Evolutionary conservation across 2,888 invertebrate species (phyloP).

Genomic region (Microdon myrmicae): DNA sequence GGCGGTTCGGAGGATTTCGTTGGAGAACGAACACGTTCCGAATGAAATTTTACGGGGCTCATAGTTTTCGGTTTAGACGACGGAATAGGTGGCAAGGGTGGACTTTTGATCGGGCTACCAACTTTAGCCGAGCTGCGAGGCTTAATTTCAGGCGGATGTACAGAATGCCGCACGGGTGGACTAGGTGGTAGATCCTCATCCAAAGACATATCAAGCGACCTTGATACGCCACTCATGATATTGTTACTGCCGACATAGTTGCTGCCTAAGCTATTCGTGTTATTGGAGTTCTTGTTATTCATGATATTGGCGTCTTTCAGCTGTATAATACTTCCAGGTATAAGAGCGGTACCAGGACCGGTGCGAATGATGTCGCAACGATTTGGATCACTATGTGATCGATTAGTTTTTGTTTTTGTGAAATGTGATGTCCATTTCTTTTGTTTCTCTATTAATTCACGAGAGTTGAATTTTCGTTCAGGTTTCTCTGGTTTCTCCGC

Average conservation of each 20-base stretch:
- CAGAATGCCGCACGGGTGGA: conserved; percentile 61
- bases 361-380: conserved; percentile 68
- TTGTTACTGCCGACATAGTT: conserved; percentile 44
- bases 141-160: conserved; percentile 65
- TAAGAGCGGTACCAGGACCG: conserved; percentile 69
- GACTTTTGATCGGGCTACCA: conserved; percentile 65
- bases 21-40: conserved; percentile 62
- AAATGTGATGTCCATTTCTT: conserved; percentile 94
- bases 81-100: conserved; percentile 65
- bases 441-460: conserved; percentile 89
- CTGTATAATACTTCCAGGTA: conserved; percentile 65
- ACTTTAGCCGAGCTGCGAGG: conserved; percentile 63
- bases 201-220: conserved; percentile 47
- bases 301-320: conserved; percentile 54
- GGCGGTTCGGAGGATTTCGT: conserved; percentile 61
- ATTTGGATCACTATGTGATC: conserved; percentile 74
- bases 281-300: conserved; percentile 36
- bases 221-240: conserved; percentile 32
- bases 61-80: conserved; percentile 64
- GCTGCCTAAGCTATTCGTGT: conserved; percentile 42
- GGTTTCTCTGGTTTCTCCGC: conserved; percentile 82
- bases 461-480: conserved; percentile 82
- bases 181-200: conserved; percentile 60
- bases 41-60: conserved; percentile 63
- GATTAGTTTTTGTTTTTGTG: conserved; percentile 77